Evolutionary conservation across 2,113 vertebrate genomes (phyloP).

Genomic region (Pycnonotus jocosus): DNA sequence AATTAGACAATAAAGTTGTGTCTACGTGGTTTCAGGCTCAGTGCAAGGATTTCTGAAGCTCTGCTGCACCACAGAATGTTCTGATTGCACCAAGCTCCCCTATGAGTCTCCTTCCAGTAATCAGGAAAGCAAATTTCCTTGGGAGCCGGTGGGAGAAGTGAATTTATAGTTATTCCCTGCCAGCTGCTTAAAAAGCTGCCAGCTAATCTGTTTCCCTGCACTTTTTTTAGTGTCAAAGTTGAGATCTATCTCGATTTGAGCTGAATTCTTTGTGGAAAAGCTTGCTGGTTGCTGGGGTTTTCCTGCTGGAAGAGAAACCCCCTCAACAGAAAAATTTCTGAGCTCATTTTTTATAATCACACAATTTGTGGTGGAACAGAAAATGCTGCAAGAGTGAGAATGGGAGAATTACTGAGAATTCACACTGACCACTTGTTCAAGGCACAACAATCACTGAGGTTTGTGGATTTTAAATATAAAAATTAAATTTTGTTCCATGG

Average conservation of each 20-base stretch:
- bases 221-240: background rate
- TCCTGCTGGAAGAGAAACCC: background rate
- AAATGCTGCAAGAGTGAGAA: background rate
- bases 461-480: background rate
- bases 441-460: background rate
- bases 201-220: conserved; percentile 51
- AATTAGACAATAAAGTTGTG: conserved; percentile 44
- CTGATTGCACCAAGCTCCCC: conserved; percentile 66
- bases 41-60: conserved; percentile 30
- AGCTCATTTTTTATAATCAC: background rate
- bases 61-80: conserved; percentile 38
- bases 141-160: conserved; percentile 43
- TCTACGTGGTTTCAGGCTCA: conserved; percentile 21
- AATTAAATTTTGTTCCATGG: background rate
- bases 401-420: background rate
- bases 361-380: background rate
- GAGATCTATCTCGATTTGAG: conserved; percentile 34
- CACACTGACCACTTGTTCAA: background rate
- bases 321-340: background rate
- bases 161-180: conserved; percentile 55
- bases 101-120: conserved; percentile 74
- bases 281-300: background rate
- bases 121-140: conserved; percentile 68
- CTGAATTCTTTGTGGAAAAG: background rate
- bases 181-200: conserved; percentile 57